phyloP scores from a whole-genome alignment of 2,797 vertebrate species.

The Rhinatrema bivittatum region DNA sequence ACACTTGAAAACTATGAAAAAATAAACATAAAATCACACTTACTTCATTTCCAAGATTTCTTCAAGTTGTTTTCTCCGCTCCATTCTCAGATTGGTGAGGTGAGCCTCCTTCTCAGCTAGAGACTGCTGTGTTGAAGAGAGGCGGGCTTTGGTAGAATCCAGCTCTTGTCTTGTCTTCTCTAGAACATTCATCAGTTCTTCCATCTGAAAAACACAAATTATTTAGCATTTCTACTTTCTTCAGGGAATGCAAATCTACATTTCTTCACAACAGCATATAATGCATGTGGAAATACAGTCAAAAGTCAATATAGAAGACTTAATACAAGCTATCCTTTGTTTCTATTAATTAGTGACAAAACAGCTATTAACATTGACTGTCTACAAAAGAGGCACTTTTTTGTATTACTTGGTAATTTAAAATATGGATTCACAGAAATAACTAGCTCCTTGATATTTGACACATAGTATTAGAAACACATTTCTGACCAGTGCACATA shows the following conservation, averaged over 20 bases:
- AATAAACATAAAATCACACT: too few species aligned
- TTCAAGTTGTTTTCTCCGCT: constrained; percentile 90
- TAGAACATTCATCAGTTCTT: constrained; percentile 86
- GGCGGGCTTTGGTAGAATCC: constrained; percentile 89
- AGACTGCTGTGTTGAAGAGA: constrained; percentile 92
- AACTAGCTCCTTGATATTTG: too few species aligned
- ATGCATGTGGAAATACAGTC: too few species aligned
- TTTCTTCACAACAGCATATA: too few species aligned
- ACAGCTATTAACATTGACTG: neutral
- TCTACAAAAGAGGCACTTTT: neutral
- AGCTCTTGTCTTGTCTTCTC: constrained; percentile 95
- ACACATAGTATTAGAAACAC: too few species aligned
- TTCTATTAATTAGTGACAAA: constrained; percentile 9
- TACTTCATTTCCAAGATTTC: constrained; percentile 99
- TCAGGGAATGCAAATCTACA: too few species aligned
- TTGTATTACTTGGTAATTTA: constrained; percentile 4
- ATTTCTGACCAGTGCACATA: too few species aligned
- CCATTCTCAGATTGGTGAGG: constrained; percentile 86
- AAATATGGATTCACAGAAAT: too few species aligned
- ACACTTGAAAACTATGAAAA: too few species aligned
- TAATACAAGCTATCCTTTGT: neutral
- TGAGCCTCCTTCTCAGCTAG: constrained; percentile 88
- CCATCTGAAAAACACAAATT: constrained; percentile 64
- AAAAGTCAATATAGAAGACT: too few species aligned
- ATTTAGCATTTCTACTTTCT: too few species aligned